These are phyloP conservation scores for Iphiclides podalirius DNA, from an alignment of 2,888 invertebrate species.

Conservation along the genomic window DNA sequence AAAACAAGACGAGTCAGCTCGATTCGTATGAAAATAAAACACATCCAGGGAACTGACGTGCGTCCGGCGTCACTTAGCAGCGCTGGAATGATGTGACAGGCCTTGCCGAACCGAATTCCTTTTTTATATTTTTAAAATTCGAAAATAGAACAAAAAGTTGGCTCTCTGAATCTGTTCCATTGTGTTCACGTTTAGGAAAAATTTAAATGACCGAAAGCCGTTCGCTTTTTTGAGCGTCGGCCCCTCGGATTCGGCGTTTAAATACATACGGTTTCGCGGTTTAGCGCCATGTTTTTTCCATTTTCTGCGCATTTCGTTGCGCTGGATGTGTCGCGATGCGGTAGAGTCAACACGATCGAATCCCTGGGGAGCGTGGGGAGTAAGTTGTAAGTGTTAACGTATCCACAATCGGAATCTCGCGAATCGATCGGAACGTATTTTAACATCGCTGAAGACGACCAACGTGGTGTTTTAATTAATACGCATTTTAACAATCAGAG, in stretches of 20 bases:
- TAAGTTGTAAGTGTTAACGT: constrained; percentile 76
- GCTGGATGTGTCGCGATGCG: constrained; percentile 59
- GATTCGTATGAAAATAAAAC: constrained; percentile 77
- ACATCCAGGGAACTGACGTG: constrained; percentile 72
- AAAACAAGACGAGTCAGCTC: constrained; percentile 66
- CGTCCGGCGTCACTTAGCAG: constrained; percentile 80
- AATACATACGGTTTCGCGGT: constrained; percentile 78
- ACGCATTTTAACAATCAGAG: not conserved
- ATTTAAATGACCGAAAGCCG: constrained; percentile 73
- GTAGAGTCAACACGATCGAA: constrained; percentile 73
- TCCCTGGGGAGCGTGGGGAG: constrained; percentile 63
- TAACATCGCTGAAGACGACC: not conserved
- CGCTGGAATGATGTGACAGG: constrained; percentile 79
- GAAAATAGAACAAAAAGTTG: constrained; percentile 62
- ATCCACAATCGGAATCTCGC: constrained; percentile 45
- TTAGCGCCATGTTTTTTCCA: constrained; percentile 79
- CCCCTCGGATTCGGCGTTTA: constrained; percentile 76
- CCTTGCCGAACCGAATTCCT: constrained; percentile 75
- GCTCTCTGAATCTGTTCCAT: constrained; percentile 73
- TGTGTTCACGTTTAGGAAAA: constrained; percentile 79
- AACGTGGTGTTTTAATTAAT: not conserved
- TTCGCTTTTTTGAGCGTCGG: constrained; percentile 67
- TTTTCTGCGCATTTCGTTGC: constrained; percentile 75
- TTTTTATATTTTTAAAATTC: constrained; percentile 64
- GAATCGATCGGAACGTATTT: not conserved